Evolutionary conservation across 2,888 invertebrate species (phyloP).

Genomic region (Gymnosoma rotundatum): DNA sequence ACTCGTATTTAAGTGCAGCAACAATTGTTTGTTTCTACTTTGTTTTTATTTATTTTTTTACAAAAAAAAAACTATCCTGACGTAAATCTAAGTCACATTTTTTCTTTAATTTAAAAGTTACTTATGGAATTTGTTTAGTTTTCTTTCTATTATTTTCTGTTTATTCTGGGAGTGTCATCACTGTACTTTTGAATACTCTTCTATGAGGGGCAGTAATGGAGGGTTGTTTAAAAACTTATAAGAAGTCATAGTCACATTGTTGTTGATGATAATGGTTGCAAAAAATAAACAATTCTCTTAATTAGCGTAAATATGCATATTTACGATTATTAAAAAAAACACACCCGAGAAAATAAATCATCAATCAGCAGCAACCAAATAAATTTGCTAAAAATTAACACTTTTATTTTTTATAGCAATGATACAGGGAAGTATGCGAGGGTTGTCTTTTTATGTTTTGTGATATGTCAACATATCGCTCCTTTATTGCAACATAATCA

Average conservation of each 20-base stretch:
- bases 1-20: no score
- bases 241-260: neutral
- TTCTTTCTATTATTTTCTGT: slow-evolving; percentile 30
- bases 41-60: no score
- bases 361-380: slow-evolving; percentile 47
- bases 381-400: slow-evolving; percentile 62
- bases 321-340: slow-evolving; percentile 36
- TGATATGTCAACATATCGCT: no score
- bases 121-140: slow-evolving; percentile 11
- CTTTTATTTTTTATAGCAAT: slow-evolving; percentile 28
- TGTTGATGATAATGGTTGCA: slow-evolving; percentile 9
- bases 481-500: no score
- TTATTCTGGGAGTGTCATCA: slow-evolving; percentile 31
- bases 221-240: neutral
- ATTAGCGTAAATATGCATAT: slow-evolving; percentile 59
- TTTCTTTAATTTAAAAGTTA: slow-evolving; percentile 41
- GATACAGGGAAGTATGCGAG: slow-evolving; percentile 6
- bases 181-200: neutral
- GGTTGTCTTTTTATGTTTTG: no score
- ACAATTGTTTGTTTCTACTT: no score
- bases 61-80: no score
- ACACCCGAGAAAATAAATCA: slow-evolving; percentile 38
- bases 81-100: slow-evolving; percentile 58
- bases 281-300: slow-evolving; percentile 40
- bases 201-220: neutral